Base-by-base conservation (phyloP, 1,140 invertebrate species). In the Drosophila arizonae region DNA sequence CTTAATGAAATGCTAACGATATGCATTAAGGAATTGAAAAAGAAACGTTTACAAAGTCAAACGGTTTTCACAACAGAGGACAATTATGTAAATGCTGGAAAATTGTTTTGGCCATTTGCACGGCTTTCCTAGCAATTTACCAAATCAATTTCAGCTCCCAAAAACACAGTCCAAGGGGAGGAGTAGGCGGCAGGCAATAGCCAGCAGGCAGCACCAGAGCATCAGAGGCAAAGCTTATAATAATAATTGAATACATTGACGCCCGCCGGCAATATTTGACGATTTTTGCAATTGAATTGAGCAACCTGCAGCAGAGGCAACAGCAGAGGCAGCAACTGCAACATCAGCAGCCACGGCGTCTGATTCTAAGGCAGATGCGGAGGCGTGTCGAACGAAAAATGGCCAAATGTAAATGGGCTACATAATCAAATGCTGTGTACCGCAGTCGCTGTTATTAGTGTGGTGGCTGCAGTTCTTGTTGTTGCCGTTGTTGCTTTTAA, bases 1-100 rank as follows among this genome's bases (percentile, higher is more conserved):
- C 56, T 64, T 86, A 86, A 86, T 86, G 84, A 86, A 88, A 86
- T 88, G 82, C 82, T 82, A 86, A 88, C 84, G 84, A 86, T 88
- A 86, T 86, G 79, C 84, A 86, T 88, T 87, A 48, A 74, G 79
- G 82, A 86, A 87, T 82, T 66, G 78, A 57, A 33, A 33, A 33
- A 52, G 21, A 56, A 58, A 64, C 79, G 71, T 69, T 79, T 62
- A 82, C 66, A 69, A 76, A 77, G 55, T 61, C 48, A 57, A 76
- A 71, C 46, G 33, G 58, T 51, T 30, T 61, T 69, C 9, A 10
- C 66, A 73, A 81, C 77, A 87, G 86, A 79, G 60, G 84, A 76
- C 76, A 87, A 88, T 87, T 87, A 87, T 87, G 82, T 74, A 87
- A 87, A 87, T 86, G 81, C 52, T 87, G 71, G 82, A 75, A 86